Percentiles rank a stretch among this genome's conserved stretches.
phyloP scores from a whole-genome alignment of 2,888 invertebrate species.

The Parthenolecanium corni region DNA sequence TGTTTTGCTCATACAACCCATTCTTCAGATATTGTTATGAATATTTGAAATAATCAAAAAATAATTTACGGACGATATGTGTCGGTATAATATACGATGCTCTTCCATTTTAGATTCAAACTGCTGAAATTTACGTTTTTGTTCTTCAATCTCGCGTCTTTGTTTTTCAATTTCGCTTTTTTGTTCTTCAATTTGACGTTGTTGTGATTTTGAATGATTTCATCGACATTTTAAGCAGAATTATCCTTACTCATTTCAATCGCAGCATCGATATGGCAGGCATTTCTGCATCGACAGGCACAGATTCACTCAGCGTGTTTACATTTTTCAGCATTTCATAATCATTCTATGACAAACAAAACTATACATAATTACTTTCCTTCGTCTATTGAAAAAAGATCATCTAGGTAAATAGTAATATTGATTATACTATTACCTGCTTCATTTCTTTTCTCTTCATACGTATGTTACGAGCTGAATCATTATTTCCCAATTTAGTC shows the following conservation, averaged over 20 bases:
- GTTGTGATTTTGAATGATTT: no score
- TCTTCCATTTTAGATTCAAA: not conserved
- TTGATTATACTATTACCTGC: not conserved
- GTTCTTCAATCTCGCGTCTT: not conserved
- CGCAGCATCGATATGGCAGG: not conserved
- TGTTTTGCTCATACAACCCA: not conserved
- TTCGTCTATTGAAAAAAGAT: not conserved
- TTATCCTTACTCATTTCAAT: not conserved
- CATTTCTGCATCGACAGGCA: not conserved
- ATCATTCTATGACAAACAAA: not conserved
- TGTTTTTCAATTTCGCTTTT: not conserved
- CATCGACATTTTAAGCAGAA: not conserved
- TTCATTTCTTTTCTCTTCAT: not conserved
- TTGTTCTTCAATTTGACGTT: no score
- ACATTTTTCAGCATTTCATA: not conserved
- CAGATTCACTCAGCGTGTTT: not conserved
- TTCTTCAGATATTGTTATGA: not conserved
- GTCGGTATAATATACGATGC: not conserved
- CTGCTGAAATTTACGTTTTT: no score
- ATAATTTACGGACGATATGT: not conserved
- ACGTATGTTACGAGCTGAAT: not conserved
- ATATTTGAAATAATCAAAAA: not conserved
- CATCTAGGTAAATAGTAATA: not conserved
- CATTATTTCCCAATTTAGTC: not conserved
- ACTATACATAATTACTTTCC: not conserved